These are phyloP conservation scores for Monoplex corrugatus DNA, from an alignment of 2,888 invertebrate species.

Conservation along the genomic window DNA sequence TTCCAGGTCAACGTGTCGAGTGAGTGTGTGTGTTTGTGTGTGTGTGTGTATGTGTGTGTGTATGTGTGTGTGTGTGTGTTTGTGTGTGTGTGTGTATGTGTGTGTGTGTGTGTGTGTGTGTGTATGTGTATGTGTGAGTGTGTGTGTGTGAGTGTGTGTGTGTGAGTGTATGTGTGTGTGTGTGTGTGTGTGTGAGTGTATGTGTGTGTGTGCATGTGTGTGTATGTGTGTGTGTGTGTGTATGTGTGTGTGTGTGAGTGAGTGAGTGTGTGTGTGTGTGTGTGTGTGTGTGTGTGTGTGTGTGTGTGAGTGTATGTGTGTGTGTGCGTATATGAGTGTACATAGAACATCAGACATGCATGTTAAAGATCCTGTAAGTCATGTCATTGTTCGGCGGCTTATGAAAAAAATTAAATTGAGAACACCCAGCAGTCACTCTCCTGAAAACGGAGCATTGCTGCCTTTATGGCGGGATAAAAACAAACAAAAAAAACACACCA, in stretches of 20 bases:
- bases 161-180: neutral
- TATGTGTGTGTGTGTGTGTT: constrained; percentile 5
- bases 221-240: neutral
- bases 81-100: constrained; percentile 7
- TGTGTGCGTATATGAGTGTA: no score
- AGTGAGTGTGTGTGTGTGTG: neutral
- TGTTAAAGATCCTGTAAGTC: no score
- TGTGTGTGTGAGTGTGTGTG: neutral
- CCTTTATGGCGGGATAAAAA: no score
- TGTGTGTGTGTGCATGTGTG: neutral
- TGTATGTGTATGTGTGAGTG: neutral
- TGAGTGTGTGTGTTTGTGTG: neutral
- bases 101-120: neutral
- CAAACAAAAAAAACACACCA: no score
- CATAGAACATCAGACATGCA: no score
- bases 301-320: neutral
- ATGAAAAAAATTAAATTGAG: no score
- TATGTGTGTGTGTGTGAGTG: neutral
- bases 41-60: neutral
- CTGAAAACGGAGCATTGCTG: no score
- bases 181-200: neutral
- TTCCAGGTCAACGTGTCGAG: no score
- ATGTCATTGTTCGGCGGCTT: no score
- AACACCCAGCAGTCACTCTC: no score
- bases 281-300: neutral